Conservation (phyloP, 2,113 vertebrate species). For the Pollimyrus isidori region DNA sequence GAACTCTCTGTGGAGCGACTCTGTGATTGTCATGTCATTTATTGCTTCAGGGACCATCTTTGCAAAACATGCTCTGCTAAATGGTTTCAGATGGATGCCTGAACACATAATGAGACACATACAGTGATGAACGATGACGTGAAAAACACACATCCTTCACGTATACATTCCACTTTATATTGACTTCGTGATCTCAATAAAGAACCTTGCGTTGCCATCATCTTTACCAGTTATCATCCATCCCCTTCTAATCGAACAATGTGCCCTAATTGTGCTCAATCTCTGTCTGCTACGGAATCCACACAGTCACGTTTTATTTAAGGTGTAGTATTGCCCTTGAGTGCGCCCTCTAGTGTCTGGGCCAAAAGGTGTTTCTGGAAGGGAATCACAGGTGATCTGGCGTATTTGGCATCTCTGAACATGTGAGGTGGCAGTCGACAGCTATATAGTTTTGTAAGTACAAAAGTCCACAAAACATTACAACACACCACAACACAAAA, state of each 20-base stretch:
- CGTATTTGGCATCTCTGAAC: background rate
- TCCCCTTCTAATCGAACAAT: background rate
- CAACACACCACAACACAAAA: background rate
- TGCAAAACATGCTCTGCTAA: background rate
- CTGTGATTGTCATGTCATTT: background rate
- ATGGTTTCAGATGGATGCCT: background rate
- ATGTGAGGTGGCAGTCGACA: background rate
- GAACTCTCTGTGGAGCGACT: constrained; percentile 10
- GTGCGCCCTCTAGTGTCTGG: background rate
- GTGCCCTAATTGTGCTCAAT: background rate
- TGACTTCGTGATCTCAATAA: background rate
- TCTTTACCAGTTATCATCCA: background rate
- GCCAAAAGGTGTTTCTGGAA: background rate
- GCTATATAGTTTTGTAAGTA: background rate
- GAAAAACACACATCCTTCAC: background rate
- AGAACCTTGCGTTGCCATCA: background rate
- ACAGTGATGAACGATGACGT: background rate
- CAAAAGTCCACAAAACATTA: background rate
- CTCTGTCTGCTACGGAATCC: background rate
- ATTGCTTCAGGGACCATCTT: background rate
- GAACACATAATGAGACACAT: background rate
- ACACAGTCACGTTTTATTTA: background rate
- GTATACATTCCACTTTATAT: background rate
- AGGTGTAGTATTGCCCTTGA: background rate
- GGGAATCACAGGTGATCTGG: background rate